phyloP scores from a whole-genome alignment of 2,797 vertebrate species.

The Gadopsis bispinosus region DNA sequence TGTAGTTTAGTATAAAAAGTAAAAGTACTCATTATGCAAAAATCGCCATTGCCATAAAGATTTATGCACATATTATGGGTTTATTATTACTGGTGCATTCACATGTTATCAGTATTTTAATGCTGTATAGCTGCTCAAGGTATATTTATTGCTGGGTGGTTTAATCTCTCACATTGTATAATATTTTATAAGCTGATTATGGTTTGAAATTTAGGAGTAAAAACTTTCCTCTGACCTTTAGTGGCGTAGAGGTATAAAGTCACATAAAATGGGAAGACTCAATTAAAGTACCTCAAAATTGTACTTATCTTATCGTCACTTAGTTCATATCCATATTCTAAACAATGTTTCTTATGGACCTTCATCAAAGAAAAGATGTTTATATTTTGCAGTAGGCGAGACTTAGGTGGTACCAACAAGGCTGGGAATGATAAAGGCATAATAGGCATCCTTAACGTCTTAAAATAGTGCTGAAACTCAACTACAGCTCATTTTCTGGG shows the following conservation, averaged over 20 bases:
- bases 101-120: too few species aligned
- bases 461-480: conserved; percentile 55
- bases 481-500: conserved; percentile 54
- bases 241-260: background rate
- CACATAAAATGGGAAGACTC: conserved; percentile 3
- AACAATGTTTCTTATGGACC: background rate
- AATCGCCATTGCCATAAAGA: background rate
- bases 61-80: background rate
- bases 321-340: background rate
- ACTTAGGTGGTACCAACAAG: background rate
- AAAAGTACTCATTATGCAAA: background rate
- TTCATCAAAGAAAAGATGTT: background rate
- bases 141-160: background rate
- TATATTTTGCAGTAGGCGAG: background rate
- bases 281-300: background rate
- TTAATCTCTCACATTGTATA: background rate
- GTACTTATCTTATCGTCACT: background rate
- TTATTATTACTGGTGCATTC: background rate
- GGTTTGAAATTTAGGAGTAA: background rate
- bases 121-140: background rate
- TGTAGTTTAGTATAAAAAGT: background rate
- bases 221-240: background rate
- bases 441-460: conserved; percentile 25
- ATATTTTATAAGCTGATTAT: background rate
- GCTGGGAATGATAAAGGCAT: conserved; percentile 4